phyloP scores from a whole-genome alignment of 2,888 invertebrate species.

The Molanna angustata region DNA sequence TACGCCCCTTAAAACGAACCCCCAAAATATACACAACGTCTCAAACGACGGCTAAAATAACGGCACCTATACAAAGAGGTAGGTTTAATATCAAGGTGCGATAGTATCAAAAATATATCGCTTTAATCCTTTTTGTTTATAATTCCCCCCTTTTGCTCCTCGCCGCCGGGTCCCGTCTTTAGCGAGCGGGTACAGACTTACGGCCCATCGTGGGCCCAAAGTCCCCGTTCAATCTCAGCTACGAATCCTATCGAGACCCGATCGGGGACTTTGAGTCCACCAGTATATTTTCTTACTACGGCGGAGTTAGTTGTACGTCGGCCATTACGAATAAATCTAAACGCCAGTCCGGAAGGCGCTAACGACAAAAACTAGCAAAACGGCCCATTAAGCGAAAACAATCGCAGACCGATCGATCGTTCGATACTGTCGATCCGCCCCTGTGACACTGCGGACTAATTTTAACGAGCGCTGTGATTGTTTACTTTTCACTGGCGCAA shows the following conservation, averaged over 20 bases:
- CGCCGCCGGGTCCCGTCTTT: no score
- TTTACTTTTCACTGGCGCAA: background rate
- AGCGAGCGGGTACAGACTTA: conserved; percentile 37
- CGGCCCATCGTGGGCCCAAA: conserved; percentile 34
- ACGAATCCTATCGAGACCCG: conserved; percentile 26
- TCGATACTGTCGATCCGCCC: background rate
- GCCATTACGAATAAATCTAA: conserved; percentile 50
- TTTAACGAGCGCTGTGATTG: background rate
- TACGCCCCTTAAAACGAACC: background rate
- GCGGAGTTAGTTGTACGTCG: conserved; percentile 44
- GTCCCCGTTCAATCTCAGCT: conserved; percentile 34
- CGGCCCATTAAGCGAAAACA: background rate
- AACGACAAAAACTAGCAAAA: background rate
- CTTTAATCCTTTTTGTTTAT: no score
- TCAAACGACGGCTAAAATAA: no score
- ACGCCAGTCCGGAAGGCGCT: conserved; percentile 3
- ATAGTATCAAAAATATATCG: no score
- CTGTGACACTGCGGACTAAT: background rate
- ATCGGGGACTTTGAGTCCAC: conserved; percentile 38
- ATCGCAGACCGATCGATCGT: no score
- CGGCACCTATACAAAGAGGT: no score
- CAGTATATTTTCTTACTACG: conserved; percentile 48
- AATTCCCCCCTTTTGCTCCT: no score
- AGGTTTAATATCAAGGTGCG: no score
- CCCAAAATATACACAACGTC: no score